Conservation (phyloP, 2,113 vertebrate species). For the Eurystomus gularis region DNA sequence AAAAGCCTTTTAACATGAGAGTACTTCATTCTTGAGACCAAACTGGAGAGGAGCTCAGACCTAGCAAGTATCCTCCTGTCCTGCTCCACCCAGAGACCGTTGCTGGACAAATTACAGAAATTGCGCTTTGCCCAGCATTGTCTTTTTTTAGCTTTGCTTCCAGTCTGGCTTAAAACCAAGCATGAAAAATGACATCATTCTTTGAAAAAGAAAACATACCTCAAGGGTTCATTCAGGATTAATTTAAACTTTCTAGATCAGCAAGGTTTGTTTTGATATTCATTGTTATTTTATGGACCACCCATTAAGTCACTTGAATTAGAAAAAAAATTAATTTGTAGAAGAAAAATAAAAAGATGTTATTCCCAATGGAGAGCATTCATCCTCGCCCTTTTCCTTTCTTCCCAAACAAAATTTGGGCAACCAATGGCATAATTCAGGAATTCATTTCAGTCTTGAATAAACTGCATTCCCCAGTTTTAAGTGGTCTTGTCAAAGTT, state of each 20-base stretch:
- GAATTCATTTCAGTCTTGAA: neutral
- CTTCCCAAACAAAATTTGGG: neutral
- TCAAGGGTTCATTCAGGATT: neutral
- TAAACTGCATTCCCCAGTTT: neutral
- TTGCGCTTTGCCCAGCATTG: neutral
- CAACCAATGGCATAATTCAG: neutral
- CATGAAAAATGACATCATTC: neutral
- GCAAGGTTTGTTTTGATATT: neutral
- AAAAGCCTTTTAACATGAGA: neutral
- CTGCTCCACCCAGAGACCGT: neutral
- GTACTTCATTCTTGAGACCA: neutral
- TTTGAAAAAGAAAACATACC: neutral
- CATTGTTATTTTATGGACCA: neutral
- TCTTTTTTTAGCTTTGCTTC: neutral
- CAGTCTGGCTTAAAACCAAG: neutral
- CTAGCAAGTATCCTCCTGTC: neutral
- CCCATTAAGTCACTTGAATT: neutral
- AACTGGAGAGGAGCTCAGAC: neutral
- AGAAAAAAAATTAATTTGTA: slow-evolving; percentile 12
- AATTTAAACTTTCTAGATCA: neutral
- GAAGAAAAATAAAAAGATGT: neutral
- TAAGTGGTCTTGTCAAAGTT: neutral
- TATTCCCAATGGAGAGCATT: neutral
- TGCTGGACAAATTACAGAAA: neutral
- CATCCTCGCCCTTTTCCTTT: neutral